phyloP scores from a whole-genome alignment of 2,888 invertebrate species.

The Eilema sororculum region DNA sequence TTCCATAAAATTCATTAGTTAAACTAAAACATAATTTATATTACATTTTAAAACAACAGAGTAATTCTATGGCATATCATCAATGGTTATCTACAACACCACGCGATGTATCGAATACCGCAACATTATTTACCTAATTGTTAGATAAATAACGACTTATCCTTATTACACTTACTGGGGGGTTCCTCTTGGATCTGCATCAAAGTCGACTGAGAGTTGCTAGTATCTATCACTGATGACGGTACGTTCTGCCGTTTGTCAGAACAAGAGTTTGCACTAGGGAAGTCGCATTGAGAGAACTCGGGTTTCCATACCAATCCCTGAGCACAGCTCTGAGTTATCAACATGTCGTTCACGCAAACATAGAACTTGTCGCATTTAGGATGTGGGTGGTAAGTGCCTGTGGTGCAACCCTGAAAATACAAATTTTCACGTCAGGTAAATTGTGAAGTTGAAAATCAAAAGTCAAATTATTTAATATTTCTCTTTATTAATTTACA shows the following conservation, averaged over 20 bases:
- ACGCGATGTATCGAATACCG: not conserved
- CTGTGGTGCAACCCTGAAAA: slow-evolving; percentile 87
- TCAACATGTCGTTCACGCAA: slow-evolving; percentile 91
- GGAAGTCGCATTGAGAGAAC: slow-evolving; percentile 92
- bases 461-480: too few species aligned
- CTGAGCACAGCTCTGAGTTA: slow-evolving; percentile 91
- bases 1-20: not conserved
- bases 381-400: slow-evolving; percentile 91
- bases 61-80: too few species aligned
- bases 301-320: slow-evolving; percentile 91
- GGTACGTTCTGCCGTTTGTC: slow-evolving; percentile 70
- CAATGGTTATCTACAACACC: not conserved
- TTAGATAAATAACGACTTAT: too few species aligned
- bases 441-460: too few species aligned
- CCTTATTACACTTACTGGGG: slow-evolving; percentile 36
- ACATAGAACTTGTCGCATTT: slow-evolving; percentile 92
- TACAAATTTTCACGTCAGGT: not conserved
- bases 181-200: slow-evolving; percentile 58
- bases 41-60: too few species aligned
- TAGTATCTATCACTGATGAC: slow-evolving; percentile 60
- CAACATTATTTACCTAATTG: not conserved
- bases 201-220: slow-evolving; percentile 59
- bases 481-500: too few species aligned
- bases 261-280: slow-evolving; percentile 88
- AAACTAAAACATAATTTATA: not conserved